Evolutionary conservation across 2,888 invertebrate genomes (phyloP).

Genomic region (Exocentrus adspersus): DNA sequence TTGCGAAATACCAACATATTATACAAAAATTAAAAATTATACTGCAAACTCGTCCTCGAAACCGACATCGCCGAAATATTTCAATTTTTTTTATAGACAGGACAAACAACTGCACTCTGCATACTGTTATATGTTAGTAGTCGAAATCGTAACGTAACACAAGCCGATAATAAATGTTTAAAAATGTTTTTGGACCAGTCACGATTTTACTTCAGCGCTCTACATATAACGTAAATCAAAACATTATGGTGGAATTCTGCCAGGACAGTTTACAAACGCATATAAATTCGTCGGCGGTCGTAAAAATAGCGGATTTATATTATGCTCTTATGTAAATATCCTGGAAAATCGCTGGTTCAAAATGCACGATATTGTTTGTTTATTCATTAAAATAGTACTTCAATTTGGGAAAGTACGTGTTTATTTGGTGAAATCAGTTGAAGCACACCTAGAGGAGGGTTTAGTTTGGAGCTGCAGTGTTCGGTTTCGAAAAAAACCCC

Average conservation of each 20-base stretch:
- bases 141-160: background rate
- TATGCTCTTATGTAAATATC: conserved; percentile 20
- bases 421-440: too few species aligned
- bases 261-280: conserved; percentile 26
- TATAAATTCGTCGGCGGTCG: conserved; percentile 7
- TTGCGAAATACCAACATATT: too few species aligned
- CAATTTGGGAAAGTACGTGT: too few species aligned
- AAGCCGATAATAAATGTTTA: background rate
- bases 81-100: background rate
- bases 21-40: too few species aligned
- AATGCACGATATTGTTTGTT: too few species aligned
- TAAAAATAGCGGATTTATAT: conserved; percentile 19
- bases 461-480: too few species aligned
- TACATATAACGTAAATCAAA: conserved; percentile 26
- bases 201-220: conserved; percentile 16
- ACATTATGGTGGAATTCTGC: conserved; percentile 28
- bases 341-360: too few species aligned
- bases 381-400: too few species aligned
- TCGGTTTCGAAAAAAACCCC: too few species aligned
- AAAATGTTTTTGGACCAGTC: conserved; percentile 16
- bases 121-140: background rate
- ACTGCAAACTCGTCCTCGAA: background rate
- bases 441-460: too few species aligned
- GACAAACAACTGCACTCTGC: background rate
- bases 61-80: background rate